These are phyloP conservation scores for Callinectes sapidus DNA, from an alignment of 2,888 invertebrate genomes.

Conservation along the genomic window DNA sequence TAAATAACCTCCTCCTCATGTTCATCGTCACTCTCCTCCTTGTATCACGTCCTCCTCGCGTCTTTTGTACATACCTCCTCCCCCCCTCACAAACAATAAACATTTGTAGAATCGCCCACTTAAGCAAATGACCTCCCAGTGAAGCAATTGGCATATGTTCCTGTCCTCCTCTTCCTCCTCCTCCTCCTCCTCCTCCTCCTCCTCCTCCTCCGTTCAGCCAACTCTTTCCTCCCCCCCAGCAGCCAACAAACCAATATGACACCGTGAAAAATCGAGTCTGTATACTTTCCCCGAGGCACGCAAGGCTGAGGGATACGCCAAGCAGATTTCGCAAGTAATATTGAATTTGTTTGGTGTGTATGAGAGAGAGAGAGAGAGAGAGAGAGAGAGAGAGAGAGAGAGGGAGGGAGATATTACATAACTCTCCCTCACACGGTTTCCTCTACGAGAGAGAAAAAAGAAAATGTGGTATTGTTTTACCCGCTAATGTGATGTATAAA, in stretches of 20 bases:
- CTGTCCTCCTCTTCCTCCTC: not conserved
- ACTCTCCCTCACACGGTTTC: not conserved
- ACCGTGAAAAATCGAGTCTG: not conserved
- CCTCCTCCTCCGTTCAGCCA: not conserved
- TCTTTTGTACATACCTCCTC: no score
- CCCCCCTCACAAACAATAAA: not conserved
- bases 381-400: not conserved
- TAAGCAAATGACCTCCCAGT: not conserved
- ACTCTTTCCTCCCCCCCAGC: not conserved
- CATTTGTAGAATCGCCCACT: not conserved
- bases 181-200: not conserved
- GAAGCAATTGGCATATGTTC: not conserved
- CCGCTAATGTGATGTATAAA: not conserved
- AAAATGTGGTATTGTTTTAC: not conserved
- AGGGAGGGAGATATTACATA: not conserved
- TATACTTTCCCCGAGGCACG: not conserved
- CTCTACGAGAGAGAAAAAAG: not conserved
- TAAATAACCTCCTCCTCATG: not conserved
- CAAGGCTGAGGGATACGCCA: not conserved
- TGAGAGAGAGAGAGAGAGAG: not conserved
- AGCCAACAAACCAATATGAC: constrained; percentile 4
- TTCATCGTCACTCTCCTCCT: not conserved
- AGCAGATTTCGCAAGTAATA: not conserved
- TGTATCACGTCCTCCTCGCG: not conserved
- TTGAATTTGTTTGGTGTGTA: not conserved